Conservation (phyloP, 2,113 vertebrate genomes). For the Siphamia tubifer region DNA sequence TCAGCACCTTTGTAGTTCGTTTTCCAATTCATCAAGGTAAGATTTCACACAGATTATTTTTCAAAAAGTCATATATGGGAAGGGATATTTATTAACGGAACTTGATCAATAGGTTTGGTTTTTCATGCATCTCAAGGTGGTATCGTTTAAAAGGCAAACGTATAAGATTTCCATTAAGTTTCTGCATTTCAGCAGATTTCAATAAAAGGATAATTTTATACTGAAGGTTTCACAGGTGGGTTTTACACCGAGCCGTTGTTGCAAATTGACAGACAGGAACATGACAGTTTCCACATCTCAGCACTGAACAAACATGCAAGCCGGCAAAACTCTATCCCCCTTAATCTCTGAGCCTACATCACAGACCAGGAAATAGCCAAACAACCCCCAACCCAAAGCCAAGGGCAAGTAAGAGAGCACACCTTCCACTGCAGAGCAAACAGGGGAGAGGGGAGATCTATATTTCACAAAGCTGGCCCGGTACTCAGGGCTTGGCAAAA, state of each 20-base stretch:
- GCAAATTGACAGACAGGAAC: conserved; percentile 21
- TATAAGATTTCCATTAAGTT: neutral
- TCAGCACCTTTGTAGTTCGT: too few species aligned
- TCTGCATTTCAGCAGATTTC: neutral
- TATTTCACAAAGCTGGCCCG: conserved; percentile 64
- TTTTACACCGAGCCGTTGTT: neutral
- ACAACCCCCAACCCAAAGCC: conserved; percentile 59
- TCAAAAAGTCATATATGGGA: too few species aligned
- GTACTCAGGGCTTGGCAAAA: conserved; percentile 70
- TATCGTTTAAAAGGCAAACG: neutral
- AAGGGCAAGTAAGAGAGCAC: conserved; percentile 64
- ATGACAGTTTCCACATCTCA: conserved; percentile 45
- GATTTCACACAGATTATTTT: too few species aligned
- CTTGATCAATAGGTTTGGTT: neutral
- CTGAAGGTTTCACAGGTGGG: neutral
- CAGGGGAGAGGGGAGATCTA: conserved; percentile 56
- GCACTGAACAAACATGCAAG: conserved; percentile 62
- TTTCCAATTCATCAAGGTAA: too few species aligned
- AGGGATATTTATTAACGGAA: too few species aligned
- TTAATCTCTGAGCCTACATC: conserved; percentile 69
- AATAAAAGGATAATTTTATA: too few species aligned
- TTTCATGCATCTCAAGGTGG: neutral
- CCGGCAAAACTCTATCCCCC: conserved; percentile 54
- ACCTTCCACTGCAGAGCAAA: conserved; percentile 75
- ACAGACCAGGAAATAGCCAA: conserved; percentile 48